A percentile compares a stretch with the other conserved stretches of the same genome.
Conservation (phyloP, 2,888 invertebrate species). For the Theretra japonica region DNA sequence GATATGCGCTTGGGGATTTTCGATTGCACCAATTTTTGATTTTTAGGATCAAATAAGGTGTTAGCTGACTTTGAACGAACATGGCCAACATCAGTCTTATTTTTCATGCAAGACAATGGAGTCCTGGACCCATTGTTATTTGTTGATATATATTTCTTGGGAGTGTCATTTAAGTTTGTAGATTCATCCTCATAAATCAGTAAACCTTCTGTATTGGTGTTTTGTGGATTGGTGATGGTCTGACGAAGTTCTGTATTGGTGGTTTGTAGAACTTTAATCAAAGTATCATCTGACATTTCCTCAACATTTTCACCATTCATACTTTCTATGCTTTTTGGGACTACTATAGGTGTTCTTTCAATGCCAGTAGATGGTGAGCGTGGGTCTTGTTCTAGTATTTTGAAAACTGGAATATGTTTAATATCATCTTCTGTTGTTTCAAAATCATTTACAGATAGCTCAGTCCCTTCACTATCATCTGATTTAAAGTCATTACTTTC, state of each 20-base stretch:
- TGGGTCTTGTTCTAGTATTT: constrained; percentile 73
- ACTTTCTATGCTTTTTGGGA: constrained; percentile 57
- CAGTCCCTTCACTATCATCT: constrained; percentile 55
- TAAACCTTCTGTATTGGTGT: constrained; percentile 76
- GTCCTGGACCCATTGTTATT: constrained; percentile 71
- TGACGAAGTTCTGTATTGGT: constrained; percentile 68
- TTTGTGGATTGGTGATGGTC: constrained; percentile 48
- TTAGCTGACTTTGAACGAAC: constrained; percentile 77
- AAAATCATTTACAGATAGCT: constrained; percentile 7
- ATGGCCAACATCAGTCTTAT: constrained; percentile 69
- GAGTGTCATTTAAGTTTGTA: constrained; percentile 59
- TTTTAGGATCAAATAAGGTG: constrained; percentile 67
- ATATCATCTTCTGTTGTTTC: constrained; percentile 38
- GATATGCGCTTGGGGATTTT: constrained; percentile 68
- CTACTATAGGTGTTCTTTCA: constrained; percentile 79
- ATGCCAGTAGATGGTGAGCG: constrained; percentile 78
- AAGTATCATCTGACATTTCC: constrained; percentile 78
- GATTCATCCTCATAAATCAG: constrained; percentile 85
- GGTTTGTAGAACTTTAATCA: constrained; percentile 74
- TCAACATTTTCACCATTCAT: constrained; percentile 61
- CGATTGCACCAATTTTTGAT: constrained; percentile 49
- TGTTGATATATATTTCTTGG: constrained; percentile 68
- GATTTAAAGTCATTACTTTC: constrained; percentile 64
- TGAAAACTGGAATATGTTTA: constrained; percentile 55
- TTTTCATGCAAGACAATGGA: constrained; percentile 81